A percentile compares a stretch with the other conserved stretches of the same genome.
Evolutionary conservation across 2,888 invertebrate species (phyloP).

Genomic region (Scaptomyza tumidula): DNA sequence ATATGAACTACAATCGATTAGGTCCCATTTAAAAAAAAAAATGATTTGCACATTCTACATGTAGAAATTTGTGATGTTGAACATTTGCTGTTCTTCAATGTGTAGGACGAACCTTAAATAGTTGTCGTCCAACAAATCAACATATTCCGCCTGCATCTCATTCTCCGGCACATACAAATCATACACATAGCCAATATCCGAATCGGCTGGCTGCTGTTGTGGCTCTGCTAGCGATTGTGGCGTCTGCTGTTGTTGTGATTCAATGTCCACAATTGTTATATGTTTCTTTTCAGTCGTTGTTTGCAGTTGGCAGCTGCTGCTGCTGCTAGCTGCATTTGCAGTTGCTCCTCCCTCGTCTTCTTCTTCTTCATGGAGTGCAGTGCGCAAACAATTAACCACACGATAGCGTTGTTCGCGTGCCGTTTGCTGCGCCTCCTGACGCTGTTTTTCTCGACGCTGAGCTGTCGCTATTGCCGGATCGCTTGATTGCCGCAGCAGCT

Average conservation of each 20-base stretch:
- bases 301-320: slow-evolving; percentile 34
- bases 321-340: slow-evolving; percentile 10
- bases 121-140: slow-evolving; percentile 83
- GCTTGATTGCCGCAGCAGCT: slow-evolving; percentile 84
- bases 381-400: slow-evolving; percentile 87
- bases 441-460: slow-evolving; percentile 84
- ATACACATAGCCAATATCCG: slow-evolving; percentile 86
- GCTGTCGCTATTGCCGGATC: slow-evolving; percentile 82
- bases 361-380: slow-evolving; percentile 69
- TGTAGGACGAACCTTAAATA: slow-evolving; percentile 84
- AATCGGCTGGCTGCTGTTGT: slow-evolving; percentile 70
- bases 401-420: slow-evolving; percentile 86
- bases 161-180: slow-evolving; percentile 87
- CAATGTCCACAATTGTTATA: slow-evolving; percentile 87
- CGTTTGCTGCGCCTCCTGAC: slow-evolving; percentile 84
- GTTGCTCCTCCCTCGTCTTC: slow-evolving; percentile 7
- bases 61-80: slow-evolving; percentile 81
- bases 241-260: slow-evolving; percentile 71
- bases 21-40: slow-evolving; percentile 5
- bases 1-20: slow-evolving; percentile 19
- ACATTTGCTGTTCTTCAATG: slow-evolving; percentile 83
- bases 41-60: slow-evolving; percentile 68
- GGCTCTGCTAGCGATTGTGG: not conserved
- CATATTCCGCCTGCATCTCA: slow-evolving; percentile 85
- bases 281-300: slow-evolving; percentile 25